A percentile compares a stretch with the other conserved stretches of the same genome.
phyloP scores from a whole-genome alignment of 2,797 vertebrate genomes.

The Hippopotamyrus pictus region DNA sequence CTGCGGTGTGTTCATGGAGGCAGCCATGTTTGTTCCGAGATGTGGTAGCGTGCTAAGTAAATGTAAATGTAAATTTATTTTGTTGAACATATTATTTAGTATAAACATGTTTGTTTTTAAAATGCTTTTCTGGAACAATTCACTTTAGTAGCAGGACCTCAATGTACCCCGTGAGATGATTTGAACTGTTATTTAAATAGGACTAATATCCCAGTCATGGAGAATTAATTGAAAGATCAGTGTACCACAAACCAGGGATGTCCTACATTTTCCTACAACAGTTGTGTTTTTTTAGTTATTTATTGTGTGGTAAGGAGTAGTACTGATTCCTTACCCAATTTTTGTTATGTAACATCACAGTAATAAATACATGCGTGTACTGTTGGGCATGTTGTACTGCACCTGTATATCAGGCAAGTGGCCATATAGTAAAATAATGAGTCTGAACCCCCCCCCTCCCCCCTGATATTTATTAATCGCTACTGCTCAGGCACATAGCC shows the following conservation, averaged over 20 bases:
- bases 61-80: background rate
- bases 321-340: background rate
- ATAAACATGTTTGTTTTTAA: background rate
- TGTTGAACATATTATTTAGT: background rate
- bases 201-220: background rate
- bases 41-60: background rate
- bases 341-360: background rate
- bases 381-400: background rate
- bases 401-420: background rate
- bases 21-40: no score
- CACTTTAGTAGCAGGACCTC: background rate
- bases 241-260: background rate
- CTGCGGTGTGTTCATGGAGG: no score
- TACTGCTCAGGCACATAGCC: background rate
- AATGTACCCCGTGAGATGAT: background rate
- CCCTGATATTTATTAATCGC: background rate
- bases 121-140: background rate
- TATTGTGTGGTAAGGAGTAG: background rate
- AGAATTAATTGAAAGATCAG: background rate
- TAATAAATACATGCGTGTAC: background rate
- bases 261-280: background rate
- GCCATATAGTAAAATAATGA: background rate
- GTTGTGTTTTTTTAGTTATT: background rate
- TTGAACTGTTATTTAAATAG: background rate
- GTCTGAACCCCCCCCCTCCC: background rate